These are phyloP conservation scores for Isotomurus palustris DNA, from an alignment of 2,888 invertebrate genomes.

Conservation along the genomic window DNA sequence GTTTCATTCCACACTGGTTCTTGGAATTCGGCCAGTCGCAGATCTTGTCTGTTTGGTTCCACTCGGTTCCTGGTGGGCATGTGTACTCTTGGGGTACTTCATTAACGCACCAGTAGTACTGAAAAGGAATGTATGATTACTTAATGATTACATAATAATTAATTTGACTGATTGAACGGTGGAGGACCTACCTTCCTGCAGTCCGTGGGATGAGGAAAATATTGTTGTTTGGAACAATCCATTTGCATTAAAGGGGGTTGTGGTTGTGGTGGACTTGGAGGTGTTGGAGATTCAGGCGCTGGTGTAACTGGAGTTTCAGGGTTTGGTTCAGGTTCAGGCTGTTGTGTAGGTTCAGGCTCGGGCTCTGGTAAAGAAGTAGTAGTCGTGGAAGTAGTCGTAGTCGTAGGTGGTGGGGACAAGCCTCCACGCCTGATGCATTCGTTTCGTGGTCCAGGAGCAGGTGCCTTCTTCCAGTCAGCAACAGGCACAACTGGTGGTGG, in stretches of 20 bases:
- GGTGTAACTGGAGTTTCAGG: constrained; percentile 13
- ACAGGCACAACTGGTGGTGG: constrained; percentile 21
- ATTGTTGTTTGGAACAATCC: constrained; percentile 38
- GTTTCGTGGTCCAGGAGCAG: constrained; percentile 42
- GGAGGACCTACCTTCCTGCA: constrained; percentile 43
- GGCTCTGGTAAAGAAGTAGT: constrained; percentile 6
- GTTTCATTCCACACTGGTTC: constrained; percentile 18
- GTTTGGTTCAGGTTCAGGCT: constrained; percentile 4
- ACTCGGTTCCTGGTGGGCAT: constrained; percentile 72
- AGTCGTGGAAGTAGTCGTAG: constrained; percentile 31
- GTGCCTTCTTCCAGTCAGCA: constrained; percentile 30
- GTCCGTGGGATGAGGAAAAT: constrained; percentile 40
- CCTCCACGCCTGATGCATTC: constrained; percentile 33
- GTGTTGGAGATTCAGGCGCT: neutral
- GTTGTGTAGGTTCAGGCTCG: constrained; percentile 10
- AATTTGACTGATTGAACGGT: too few relatives aligned
- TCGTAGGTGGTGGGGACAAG: constrained; percentile 38
- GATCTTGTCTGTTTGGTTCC: constrained; percentile 63
- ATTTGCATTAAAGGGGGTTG: neutral
- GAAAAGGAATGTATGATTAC: too few relatives aligned
- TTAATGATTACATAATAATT: neutral
- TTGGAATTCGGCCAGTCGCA: constrained; percentile 71
- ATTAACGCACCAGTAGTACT: constrained; percentile 83
- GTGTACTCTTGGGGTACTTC: constrained; percentile 67
- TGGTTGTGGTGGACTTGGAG: neutral